Percentiles rank a stretch among this genome's conserved stretches.
Conservation (phyloP, 2,888 invertebrate species). For the Hyppa rectilinea region DNA sequence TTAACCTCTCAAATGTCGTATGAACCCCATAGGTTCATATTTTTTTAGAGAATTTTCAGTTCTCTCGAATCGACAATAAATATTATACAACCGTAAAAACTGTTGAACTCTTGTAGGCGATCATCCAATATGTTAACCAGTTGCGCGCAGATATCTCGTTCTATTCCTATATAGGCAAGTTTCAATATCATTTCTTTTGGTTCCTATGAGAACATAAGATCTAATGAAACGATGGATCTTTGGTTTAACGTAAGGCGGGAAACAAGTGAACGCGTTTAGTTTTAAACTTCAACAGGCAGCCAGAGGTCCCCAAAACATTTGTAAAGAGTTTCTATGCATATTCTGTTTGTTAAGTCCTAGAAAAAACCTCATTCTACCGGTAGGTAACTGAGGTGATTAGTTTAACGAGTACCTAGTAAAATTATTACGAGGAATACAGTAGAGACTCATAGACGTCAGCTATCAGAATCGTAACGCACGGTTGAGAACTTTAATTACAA, state of each 20-base stretch:
- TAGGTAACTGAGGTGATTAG: neutral
- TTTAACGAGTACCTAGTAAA: neutral
- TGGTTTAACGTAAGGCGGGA: no score
- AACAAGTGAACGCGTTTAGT: neutral
- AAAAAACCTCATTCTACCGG: neutral
- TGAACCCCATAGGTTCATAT: no score
- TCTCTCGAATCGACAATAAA: no score
- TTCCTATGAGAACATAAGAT: neutral
- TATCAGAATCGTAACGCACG: neutral
- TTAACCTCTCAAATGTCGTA: no score
- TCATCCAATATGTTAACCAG: no score
- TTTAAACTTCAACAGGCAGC: neutral
- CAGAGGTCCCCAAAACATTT: neutral
- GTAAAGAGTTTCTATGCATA: neutral
- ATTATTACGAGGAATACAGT: constrained; percentile 4
- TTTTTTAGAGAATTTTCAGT: no score
- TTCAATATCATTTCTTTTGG: no score
- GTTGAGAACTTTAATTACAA: constrained; percentile 9
- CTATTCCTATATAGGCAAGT: no score
- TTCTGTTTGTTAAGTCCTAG: neutral
- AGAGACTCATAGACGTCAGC: neutral
- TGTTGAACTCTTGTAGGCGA: no score
- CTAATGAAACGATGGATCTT: neutral
- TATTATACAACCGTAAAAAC: no score
- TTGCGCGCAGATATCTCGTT: no score